Percentiles rank a stretch among this genome's conserved stretches.
These are phyloP conservation scores for Brachionus angularis DNA, from an alignment of 1,140 invertebrate species.

Conservation along the genomic window DNA sequence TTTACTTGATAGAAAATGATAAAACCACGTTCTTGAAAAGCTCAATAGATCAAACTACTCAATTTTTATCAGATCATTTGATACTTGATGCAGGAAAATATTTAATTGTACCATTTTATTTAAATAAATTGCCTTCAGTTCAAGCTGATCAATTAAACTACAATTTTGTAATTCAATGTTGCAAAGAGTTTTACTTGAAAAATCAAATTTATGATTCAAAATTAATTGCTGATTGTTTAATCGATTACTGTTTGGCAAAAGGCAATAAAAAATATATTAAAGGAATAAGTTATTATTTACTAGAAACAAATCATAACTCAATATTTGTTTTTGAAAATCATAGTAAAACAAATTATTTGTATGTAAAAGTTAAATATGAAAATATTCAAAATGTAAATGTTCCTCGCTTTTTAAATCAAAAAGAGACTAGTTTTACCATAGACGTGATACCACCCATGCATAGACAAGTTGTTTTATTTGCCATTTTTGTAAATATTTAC, in stretches of 20 bases:
- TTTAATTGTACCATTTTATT: not conserved
- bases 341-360: not conserved
- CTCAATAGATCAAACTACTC: not conserved
- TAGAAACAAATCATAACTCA: not conserved
- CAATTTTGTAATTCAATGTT: not conserved
- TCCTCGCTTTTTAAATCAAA: too few species aligned
- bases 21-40: not conserved
- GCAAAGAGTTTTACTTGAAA: not conserved
- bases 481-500: too few species aligned
- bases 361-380: not conserved
- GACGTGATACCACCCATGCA: not conserved
- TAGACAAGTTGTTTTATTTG: constrained; percentile 2
- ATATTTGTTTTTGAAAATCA: not conserved
- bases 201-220: not conserved
- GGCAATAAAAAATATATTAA: not conserved
- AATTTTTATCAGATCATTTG: not conserved
- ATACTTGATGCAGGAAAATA: not conserved
- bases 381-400: not conserved
- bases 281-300: not conserved
- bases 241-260: too few species aligned
- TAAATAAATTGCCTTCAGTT: not conserved
- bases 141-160: not conserved
- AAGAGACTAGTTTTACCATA: not conserved
- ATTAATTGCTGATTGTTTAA: not conserved
- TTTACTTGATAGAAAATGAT: too few species aligned